phyloP scores from a whole-genome alignment of 2,113 vertebrate genomes.

The human region DNA sequence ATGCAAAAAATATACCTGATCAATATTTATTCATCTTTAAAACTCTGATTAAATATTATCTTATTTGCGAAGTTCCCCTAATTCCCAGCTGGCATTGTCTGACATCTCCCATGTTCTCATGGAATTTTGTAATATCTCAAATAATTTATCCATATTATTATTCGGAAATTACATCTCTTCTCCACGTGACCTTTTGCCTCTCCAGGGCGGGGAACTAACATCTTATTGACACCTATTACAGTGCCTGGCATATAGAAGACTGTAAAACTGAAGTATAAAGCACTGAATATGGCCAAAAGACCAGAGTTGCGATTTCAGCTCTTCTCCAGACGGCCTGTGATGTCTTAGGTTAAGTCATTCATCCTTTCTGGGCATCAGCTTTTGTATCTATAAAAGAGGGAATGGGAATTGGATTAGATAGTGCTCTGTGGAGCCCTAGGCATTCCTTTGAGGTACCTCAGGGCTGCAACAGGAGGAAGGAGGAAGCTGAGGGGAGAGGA shows the following conservation, averaged over 20 bases:
- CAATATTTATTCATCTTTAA: slow-evolving; percentile 25
- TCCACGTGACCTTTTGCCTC: not conserved
- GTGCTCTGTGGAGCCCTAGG: not conserved
- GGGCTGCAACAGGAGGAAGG: not conserved
- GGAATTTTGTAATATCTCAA: not conserved
- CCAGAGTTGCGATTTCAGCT: not conserved
- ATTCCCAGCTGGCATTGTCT: not conserved
- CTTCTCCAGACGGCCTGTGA: not conserved
- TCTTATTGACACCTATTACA: not conserved
- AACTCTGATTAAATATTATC: slow-evolving; percentile 1
- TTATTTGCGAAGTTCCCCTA: not conserved
- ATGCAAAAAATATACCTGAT: not conserved
- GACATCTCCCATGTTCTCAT: not conserved
- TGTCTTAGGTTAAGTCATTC: not conserved
- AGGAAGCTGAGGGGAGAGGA: not conserved
- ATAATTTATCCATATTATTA: not conserved
- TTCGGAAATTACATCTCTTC: slow-evolving; percentile 12
- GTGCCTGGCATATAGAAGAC: not conserved
- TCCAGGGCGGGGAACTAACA: not conserved
- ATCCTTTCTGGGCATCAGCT: not conserved
- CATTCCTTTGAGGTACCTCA: not conserved
- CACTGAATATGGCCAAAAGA: not conserved
- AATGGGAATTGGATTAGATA: not conserved
- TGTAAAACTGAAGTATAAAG: not conserved
- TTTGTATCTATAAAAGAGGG: not conserved